Percentiles rank a stretch among this genome's conserved stretches.
These are phyloP conservation scores for Tineola bisselliella DNA, from an alignment of 2,888 invertebrate genomes.

Conservation along the genomic window DNA sequence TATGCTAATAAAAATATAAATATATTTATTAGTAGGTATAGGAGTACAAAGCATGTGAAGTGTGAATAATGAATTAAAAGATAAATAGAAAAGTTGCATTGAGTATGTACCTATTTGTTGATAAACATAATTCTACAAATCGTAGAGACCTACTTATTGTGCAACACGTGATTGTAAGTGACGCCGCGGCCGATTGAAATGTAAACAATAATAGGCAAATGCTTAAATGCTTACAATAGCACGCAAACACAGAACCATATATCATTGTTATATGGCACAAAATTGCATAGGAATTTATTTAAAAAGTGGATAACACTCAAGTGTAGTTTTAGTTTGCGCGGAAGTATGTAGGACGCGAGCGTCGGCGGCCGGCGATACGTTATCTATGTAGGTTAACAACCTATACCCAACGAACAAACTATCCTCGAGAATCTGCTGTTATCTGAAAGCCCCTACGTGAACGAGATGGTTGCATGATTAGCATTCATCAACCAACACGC, in stretches of 20 bases:
- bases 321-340: slow-evolving; percentile 23
- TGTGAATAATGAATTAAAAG: background rate
- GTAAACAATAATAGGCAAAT: background rate
- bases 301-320: background rate
- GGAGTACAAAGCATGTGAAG: too few species aligned
- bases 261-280: background rate
- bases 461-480: slow-evolving; percentile 11
- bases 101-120: background rate
- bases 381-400: slow-evolving; percentile 65
- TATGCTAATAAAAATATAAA: background rate
- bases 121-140: background rate
- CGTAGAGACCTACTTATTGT: background rate
- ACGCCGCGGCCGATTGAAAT: background rate
- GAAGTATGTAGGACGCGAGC: slow-evolving; percentile 61
- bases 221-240: background rate
- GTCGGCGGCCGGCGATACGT: slow-evolving; percentile 43
- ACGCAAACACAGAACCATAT: background rate
- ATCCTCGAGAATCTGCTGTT: slow-evolving; percentile 14
- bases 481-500: background rate
- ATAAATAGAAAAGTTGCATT: background rate
- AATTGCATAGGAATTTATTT: background rate
- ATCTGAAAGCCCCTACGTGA: slow-evolving; percentile 1
- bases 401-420: slow-evolving; percentile 31
- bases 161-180: background rate
- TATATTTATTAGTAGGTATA: too few species aligned